These are phyloP conservation scores for Drosophila biarmipes DNA, from an alignment of 1,140 invertebrate species.

Conservation along the genomic window DNA sequence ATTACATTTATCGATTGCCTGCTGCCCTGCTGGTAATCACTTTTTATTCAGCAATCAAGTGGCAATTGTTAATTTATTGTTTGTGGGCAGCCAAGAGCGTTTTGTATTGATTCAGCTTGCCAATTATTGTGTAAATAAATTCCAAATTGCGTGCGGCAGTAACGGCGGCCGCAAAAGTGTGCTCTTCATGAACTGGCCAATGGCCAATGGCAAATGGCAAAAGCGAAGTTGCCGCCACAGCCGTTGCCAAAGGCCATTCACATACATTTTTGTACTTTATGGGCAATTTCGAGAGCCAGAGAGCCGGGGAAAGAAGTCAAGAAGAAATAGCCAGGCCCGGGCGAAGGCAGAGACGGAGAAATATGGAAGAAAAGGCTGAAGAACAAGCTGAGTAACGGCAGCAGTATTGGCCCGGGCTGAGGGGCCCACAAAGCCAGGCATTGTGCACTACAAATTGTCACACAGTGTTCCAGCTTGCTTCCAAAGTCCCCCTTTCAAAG, in stretches of 20 bases:
- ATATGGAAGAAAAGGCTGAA: background rate
- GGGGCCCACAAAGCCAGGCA: constrained; percentile 52
- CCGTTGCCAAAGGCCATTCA: constrained; percentile 58
- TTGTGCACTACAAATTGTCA: constrained; percentile 68
- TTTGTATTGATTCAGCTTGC: constrained; percentile 77
- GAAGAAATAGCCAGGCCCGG: constrained; percentile 29
- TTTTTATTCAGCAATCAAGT: constrained; percentile 35
- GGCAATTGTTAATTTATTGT: constrained; percentile 75
- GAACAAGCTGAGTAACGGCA: constrained; percentile 31
- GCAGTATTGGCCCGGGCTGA: constrained; percentile 5
- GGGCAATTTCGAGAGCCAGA: constrained; percentile 61
- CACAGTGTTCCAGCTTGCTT: constrained; percentile 42
- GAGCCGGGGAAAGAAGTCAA: background rate
- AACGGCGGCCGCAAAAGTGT: constrained; percentile 51
- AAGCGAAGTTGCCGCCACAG: constrained; percentile 19
- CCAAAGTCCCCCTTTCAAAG: background rate
- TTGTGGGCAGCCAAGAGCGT: constrained; percentile 66
- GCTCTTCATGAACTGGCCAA: constrained; percentile 52
- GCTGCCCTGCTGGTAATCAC: background rate
- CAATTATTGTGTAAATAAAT: constrained; percentile 82
- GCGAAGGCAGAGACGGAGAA: background rate
- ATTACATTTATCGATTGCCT: constrained; percentile 44
- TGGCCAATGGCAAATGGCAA: background rate
- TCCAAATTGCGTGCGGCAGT: constrained; percentile 74
- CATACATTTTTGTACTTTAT: constrained; percentile 77